Evolutionary conservation across 2,797 vertebrate species (phyloP).

Genomic region (Thunnus albacares): DNA sequence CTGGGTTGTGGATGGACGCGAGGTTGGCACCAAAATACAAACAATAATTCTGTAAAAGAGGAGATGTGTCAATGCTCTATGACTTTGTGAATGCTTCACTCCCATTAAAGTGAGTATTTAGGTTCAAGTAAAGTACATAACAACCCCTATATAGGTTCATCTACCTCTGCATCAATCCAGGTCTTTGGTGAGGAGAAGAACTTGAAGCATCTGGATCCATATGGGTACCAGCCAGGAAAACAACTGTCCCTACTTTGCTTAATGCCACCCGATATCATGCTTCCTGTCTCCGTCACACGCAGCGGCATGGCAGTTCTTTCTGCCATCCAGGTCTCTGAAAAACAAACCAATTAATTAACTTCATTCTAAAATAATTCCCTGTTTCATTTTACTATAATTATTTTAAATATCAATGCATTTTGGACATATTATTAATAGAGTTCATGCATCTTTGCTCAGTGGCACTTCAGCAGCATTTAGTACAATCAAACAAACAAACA

Average conservation of each 20-base stretch:
- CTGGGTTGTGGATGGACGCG: background rate
- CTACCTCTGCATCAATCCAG: constrained; percentile 15
- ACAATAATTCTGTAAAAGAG: background rate
- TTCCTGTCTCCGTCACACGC: background rate
- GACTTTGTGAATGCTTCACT: too few species aligned
- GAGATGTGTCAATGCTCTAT: background rate
- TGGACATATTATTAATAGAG: too few species aligned
- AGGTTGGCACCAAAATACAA: background rate
- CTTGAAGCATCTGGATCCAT: background rate
- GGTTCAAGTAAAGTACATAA: background rate
- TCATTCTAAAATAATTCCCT: background rate
- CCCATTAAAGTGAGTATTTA: background rate
- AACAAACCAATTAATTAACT: background rate
- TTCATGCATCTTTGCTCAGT: too few species aligned
- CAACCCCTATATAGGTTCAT: too few species aligned
- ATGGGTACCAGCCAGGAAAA: background rate
- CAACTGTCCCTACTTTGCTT: background rate
- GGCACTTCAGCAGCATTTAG: too few species aligned
- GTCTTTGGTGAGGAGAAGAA: background rate
- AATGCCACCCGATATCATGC: too few species aligned
- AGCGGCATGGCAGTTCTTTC: too few species aligned
- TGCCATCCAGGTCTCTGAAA: too few species aligned
- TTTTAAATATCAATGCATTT: too few species aligned
- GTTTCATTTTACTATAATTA: too few species aligned
- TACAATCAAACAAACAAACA: too few species aligned